Evolutionary conservation across 2,888 invertebrate genomes (phyloP), one percentile per base, ranked within the genome.

Genomic region (Argyresthia goedartella): DNA sequence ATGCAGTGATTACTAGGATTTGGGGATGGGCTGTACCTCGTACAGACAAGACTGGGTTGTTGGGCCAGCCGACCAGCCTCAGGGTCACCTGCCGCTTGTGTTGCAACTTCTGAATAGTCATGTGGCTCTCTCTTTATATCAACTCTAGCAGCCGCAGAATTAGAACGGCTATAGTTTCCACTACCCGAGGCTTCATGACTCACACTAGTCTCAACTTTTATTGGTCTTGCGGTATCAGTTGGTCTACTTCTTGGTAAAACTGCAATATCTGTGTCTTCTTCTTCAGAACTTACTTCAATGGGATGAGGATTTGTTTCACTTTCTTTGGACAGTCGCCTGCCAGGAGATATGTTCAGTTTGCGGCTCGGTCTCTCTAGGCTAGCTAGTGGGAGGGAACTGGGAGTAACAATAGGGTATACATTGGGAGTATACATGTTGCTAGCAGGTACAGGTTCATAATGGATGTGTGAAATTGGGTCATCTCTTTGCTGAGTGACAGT

Each of bases 241-340:
- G 64, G 73, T 52, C 71, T 73, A 56, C 75, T 81, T 56, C 71
- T 71, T n/a, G 76, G 74, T 33, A 59, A 9, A 39, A 8, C 39
- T n/a, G n/a, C n/a, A 46, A 6, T 46, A 33, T 46, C 39, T 25
- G 25, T 73, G 41, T 87, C 87, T 60, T 87, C 87, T 52, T 87
- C 87, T 58, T 86, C 87, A 48, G 87, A 87, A 62, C 86, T 86
- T 1, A 87, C 76, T 69, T 85, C 87, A 62, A 87, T 86, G 52
- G 74, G 67, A 69, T 74, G 76, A 49, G 72, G 58, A 59, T 67
- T 64, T 39, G 56, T 56, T 57, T 75, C 76, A 65, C 66, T 76
- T 54, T 82, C 84, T 62, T 76, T 79, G 11, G 84, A 81, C 34
- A 76, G 76, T 54, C 82, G 69, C 56, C 81, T 71, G 51, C 81